These are phyloP conservation scores for Semotilus atromaculatus DNA, from an alignment of 2,797 vertebrate genomes.

Conservation along the genomic window DNA sequence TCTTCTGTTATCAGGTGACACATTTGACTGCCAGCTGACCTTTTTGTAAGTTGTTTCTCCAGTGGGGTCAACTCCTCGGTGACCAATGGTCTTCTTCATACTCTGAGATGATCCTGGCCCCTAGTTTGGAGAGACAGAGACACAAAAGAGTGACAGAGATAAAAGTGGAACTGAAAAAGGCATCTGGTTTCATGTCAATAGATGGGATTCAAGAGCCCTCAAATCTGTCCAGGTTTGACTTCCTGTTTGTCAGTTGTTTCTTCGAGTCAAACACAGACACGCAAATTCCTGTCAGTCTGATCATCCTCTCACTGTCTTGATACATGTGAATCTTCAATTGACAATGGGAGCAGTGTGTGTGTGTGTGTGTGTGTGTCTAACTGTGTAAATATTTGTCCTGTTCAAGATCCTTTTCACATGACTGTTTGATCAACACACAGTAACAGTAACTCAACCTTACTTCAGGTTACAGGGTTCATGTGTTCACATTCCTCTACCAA, in stretches of 20 bases:
- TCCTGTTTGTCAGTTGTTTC: constrained; percentile 23
- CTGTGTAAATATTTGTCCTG: constrained; percentile 38
- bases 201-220: constrained; percentile 3
- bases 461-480: constrained; percentile 6
- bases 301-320: not conserved
- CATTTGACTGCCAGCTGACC: constrained; percentile 70
- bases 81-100: constrained; percentile 92
- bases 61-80: constrained; percentile 92
- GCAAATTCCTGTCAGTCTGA: not conserved
- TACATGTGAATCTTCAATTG: constrained; percentile 3
- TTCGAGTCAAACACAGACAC: constrained; percentile 6
- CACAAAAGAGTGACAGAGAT: constrained; percentile 17
- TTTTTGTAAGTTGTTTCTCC: constrained; percentile 99
- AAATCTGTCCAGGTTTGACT: not conserved
- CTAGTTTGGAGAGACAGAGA: constrained; percentile 66
- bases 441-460: constrained; percentile 2
- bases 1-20: not conserved
- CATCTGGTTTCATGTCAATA: constrained; percentile 16
- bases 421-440: constrained; percentile 39
- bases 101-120: constrained; percentile 83
- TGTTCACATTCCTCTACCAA: constrained; percentile 16
- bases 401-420: constrained; percentile 30
- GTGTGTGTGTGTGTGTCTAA: not conserved
- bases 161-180: not conserved
- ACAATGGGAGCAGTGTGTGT: constrained; percentile 9